Percentiles rank a stretch among this genome's conserved stretches.
Evolutionary conservation across 2,113 vertebrate genomes (phyloP).

Genomic region (Cryptomyrus ogoouensis): DNA sequence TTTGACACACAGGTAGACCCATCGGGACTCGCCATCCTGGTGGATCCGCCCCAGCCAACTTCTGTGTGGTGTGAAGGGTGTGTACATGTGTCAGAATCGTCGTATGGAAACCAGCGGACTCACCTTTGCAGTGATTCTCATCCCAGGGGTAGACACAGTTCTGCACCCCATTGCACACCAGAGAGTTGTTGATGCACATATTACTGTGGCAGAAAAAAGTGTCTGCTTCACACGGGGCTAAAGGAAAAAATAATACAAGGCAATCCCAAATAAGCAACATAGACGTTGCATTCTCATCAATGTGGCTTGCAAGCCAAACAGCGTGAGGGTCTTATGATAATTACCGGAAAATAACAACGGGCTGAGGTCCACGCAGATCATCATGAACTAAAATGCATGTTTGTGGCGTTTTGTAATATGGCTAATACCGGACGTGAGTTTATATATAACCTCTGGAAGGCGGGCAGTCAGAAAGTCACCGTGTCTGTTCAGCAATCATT

Average conservation of each 20-base stretch:
- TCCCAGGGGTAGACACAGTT: slow-evolving; percentile 99
- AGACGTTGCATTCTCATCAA: too few species aligned
- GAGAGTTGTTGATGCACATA: slow-evolving; percentile 97
- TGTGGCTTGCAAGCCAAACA: background rate
- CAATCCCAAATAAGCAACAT: background rate
- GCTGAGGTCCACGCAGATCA: background rate
- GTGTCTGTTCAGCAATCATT: background rate
- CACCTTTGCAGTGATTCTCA: slow-evolving; percentile 95
- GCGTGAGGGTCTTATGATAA: background rate
- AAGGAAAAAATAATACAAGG: slow-evolving; percentile 6
- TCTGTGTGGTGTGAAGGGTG: background rate
- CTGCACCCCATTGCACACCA: slow-evolving; percentile 95
- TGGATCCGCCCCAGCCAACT: background rate
- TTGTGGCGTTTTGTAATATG: background rate
- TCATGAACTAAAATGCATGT: background rate
- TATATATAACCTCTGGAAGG: background rate
- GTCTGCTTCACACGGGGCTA: slow-evolving; percentile 83
- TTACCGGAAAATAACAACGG: background rate
- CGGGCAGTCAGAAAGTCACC: background rate
- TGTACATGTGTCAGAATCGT: background rate
- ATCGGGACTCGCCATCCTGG: background rate
- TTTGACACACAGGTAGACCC: background rate
- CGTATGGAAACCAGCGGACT: slow-evolving; percentile 20
- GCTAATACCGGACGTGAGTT: background rate
- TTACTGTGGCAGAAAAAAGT: slow-evolving; percentile 97